Base-by-base conservation (phyloP, 2,113 vertebrate species). In the Chitala chitala region DNA sequence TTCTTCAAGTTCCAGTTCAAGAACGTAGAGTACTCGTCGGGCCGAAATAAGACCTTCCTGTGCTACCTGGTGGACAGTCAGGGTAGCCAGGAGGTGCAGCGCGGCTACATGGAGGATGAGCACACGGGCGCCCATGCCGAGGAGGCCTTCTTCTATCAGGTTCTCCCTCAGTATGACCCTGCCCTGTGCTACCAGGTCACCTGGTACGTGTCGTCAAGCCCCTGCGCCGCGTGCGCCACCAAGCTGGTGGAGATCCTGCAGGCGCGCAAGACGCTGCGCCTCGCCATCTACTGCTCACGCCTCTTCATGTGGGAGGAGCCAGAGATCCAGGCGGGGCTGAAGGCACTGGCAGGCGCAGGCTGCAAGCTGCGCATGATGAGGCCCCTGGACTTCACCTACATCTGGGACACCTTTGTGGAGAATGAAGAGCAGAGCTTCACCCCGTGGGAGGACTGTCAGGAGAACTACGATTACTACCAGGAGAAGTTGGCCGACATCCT, bases 1-100 rank as follows among this genome's bases (percentile, higher is more conserved):
- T 97, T 89, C 86, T 99, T 98, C 87, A 96, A 95, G 82, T 99
- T 99, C 87, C 97, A 99, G 86, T 99, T 99, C 91, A 91, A 93
- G 87, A 99, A 99, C 0, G 97, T 99, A 68, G 96, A 99, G 69
- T 99, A 99, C 83, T 98, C 95, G 51, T 98, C 95, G 0, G 97
- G 96, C 54, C 87, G 97, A 77, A 98, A 98, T 88, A 99, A 99
- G 87, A 99, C 95, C 80, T 93, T 99, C 75, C 90, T 99, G 79
- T 98, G 96, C 79, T 98, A 94, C 0, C 89, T 94, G 76, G 76
- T 99, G 0, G 97, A 99, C 78, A 86, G 82, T 1, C 90, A 91
- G 84, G 89, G 88, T 69, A 91, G 78, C 77, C 74, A 70, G 48
- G 93, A 91, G 75, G 91, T 93, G 15, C 86, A 92, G 2, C 88